Evolutionary conservation across 2,888 invertebrate genomes (phyloP).

Genomic region (Allygus modestus): DNA sequence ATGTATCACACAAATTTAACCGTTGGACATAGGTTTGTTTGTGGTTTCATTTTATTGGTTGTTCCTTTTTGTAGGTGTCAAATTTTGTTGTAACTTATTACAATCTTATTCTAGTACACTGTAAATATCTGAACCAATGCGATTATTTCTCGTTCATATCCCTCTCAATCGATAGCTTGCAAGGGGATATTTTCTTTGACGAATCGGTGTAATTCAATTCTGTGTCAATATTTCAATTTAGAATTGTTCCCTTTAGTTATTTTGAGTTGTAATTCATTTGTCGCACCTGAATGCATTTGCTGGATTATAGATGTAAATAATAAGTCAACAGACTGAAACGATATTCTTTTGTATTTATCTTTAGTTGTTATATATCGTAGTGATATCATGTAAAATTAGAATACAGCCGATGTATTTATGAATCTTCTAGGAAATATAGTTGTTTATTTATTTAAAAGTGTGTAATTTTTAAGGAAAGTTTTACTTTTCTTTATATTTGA

Average conservation of each 20-base stretch:
- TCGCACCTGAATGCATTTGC: conserved; percentile 24
- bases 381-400: conserved; percentile 19
- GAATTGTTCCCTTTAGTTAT: background rate
- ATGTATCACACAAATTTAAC: background rate
- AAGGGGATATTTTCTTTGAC: background rate
- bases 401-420: conserved; percentile 18
- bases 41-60: background rate
- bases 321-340: conserved; percentile 42
- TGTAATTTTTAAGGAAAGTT: background rate
- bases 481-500: no score
- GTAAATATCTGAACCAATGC: background rate
- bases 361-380: conserved; percentile 24
- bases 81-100: background rate
- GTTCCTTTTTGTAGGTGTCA: background rate
- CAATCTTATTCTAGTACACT: background rate
- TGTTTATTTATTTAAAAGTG: conserved; percentile 1
- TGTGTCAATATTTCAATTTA: background rate
- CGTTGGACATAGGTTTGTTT: conserved; percentile 23
- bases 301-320: conserved; percentile 34
- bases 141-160: background rate
- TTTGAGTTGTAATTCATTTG: background rate
- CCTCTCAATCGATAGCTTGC: background rate
- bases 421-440: conserved; percentile 27
- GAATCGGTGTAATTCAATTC: background rate
- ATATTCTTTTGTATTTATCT: conserved; percentile 46